Conservation (phyloP, 2,888 invertebrate species). For the Zaprionus lineosus region DNA sequence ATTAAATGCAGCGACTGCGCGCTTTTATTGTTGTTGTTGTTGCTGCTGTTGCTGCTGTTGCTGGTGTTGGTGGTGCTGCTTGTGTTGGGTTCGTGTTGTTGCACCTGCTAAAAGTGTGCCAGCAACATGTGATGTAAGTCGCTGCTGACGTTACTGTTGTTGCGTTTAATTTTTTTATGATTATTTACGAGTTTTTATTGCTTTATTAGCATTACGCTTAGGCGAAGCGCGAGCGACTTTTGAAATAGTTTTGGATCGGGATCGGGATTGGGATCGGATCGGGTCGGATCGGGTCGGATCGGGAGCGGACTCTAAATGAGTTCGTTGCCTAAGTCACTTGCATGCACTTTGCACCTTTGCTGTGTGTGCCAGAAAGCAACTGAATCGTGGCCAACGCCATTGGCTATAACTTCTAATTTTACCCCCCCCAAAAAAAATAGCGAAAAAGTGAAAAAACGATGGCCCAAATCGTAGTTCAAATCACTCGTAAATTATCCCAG, state of each 20-base stretch:
- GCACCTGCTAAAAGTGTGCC: slow-evolving; percentile 67
- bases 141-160: slow-evolving; percentile 22
- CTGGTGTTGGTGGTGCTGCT: slow-evolving; percentile 22
- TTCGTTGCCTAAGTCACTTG: slow-evolving; percentile 52
- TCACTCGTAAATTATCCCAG: slow-evolving; percentile 44
- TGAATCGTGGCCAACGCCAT: slow-evolving; percentile 53
- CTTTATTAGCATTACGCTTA: slow-evolving; percentile 62
- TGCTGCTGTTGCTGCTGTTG: slow-evolving; percentile 18
- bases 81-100: slow-evolving; percentile 25
- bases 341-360: slow-evolving; percentile 62
- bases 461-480: slow-evolving; percentile 44
- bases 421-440: slow-evolving; percentile 17
- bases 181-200: slow-evolving; percentile 56
- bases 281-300: background rate
- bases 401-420: slow-evolving; percentile 41
- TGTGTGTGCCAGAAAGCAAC: slow-evolving; percentile 50
- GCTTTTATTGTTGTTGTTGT: slow-evolving; percentile 32
- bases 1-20: slow-evolving; percentile 66
- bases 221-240: slow-evolving; percentile 34
- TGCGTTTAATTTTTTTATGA: slow-evolving; percentile 37
- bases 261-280: background rate
- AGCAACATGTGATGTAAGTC: slow-evolving; percentile 49
- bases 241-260: background rate
- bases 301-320: slow-evolving; percentile 53
- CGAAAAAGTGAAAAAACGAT: slow-evolving; percentile 19